phyloP scores from a whole-genome alignment of 1,140 invertebrate genomes.

The Drosophila punjabiensis region DNA sequence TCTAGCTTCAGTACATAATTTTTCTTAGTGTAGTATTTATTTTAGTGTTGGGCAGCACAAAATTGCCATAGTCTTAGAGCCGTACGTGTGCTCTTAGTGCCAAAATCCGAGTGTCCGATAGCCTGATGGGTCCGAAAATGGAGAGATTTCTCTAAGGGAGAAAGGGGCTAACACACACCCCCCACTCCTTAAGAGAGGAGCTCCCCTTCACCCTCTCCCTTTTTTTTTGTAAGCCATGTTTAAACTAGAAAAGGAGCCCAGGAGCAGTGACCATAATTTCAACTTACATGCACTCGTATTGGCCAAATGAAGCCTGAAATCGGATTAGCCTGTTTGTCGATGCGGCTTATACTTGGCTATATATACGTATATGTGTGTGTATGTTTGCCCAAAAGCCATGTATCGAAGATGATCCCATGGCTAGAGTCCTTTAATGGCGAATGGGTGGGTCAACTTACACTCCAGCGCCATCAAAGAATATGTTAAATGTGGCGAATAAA shows the following conservation, averaged over 20 bases:
- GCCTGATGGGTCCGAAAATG: slow-evolving; percentile 15
- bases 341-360: slow-evolving; percentile 8
- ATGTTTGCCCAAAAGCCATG: not conserved
- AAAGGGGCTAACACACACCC: not conserved
- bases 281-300: slow-evolving; percentile 24
- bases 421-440: slow-evolving; percentile 1
- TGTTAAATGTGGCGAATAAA: slow-evolving; percentile 14
- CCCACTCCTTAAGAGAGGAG: not conserved
- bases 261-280: slow-evolving; percentile 16
- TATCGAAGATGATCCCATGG: slow-evolving; percentile 10
- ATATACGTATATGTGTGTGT: not conserved
- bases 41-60: not conserved
- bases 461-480: slow-evolving; percentile 16
- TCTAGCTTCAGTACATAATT: not conserved
- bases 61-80: slow-evolving; percentile 15
- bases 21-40: not conserved
- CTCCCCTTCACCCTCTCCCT: not conserved
- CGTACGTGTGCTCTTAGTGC: slow-evolving; percentile 20
- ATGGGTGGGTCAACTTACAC: slow-evolving; percentile 7
- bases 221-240: not conserved
- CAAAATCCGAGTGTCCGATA: slow-evolving; percentile 10
- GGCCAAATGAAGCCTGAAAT: slow-evolving; percentile 24
- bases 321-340: slow-evolving; percentile 21
- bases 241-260: not conserved
- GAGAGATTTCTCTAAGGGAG: not conserved